Base-by-base conservation (phyloP, 92 coral and sea anemone species). In the Pocillopora meandrina region DNA sequence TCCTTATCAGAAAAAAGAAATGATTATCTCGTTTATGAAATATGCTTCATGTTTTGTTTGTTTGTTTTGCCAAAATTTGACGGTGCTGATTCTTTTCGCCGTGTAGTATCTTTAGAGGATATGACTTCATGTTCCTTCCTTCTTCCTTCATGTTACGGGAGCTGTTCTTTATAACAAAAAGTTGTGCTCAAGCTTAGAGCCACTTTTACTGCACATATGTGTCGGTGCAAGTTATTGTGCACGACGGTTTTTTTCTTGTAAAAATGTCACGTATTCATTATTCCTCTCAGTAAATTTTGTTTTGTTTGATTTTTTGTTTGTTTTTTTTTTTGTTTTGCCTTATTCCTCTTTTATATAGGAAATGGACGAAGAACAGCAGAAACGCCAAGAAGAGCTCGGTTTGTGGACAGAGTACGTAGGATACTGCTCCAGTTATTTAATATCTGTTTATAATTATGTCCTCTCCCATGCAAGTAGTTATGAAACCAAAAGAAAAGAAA, bases 351-450 rank as follows among this genome's bases (percentile, higher is more conserved):
- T 42, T 36, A 13, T n/a, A 68, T 61, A 96, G 99, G 98, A 96
- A 74, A 87, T 92, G 80, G 90, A 94, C 60, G 92, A 73, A 21
- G 87, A 90, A 59, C 89, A 91, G 56, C 74, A 66, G 63, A 89
- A 82, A 52, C 97, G 92, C 79, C 74, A 64, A 2, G 92, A 87
- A 21, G 95, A 96, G 74, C 89, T 95, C 2, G 76, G 77, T 20
- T 71, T 61, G 20, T 86, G 95, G 93, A 89, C 19, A 94, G 92
- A 90, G 99, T 96, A 69, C 3, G 71, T 0, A 65, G 34, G 15
- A 20, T 65, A n/a, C 31, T 20, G n/a, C 71, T 8, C 1, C 12
- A 65, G 42, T 42, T 42, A 42, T 42, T 3, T 42, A 42, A 42
- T 42, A 42, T 42, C 4, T 42, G 52, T 42, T 7, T 7, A 42